Evolutionary conservation across 2,797 vertebrate species (phyloP), one percentile per base, ranked within the genome.

Genomic region (Selene dorsalis): DNA sequence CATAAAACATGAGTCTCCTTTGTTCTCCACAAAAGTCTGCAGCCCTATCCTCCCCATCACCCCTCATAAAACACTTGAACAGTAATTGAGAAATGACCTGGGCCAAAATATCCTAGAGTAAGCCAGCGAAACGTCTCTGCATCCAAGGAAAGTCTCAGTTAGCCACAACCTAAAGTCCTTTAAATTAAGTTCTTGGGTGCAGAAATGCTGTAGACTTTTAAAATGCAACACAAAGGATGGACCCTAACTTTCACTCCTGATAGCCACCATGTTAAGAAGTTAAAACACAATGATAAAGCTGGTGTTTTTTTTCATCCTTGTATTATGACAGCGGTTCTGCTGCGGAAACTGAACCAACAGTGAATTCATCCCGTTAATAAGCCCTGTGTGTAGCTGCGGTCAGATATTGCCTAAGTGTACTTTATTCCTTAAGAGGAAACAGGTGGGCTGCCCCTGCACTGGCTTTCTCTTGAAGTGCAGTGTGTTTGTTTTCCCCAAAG

Each of bases 51-150:
- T 85, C 69, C 87, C 83, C 73, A 71, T 88, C 84, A 82, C 72
- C 88, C 80, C 87, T 85, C 87, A 58, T 93, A 92, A 93, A 93
- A 89, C 89, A 88, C 87, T 89, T 39, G 30, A 47, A 20, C 73
- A 24, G 82, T 82, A 83, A 88, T 82, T 82, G 84, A 69, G 68
- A 68, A 84, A 64, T 67, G 86, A 87, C 79, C 72, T 12, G 55
- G 48, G 72, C 73, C 78, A 38, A 59, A 78, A 79, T 73, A 50
- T 68, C n/a, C 60, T 43, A 0, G 57, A 35, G 45, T 2, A n/a
- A 45, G 28, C 55, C 48, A 63, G 26, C 1, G 8, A 62, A 73
- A 73, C 62, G 67, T 78, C 39, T 77, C 66, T 60, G 47, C 18
- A 22, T 63, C 70, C 30, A 64, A 53, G 16, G 39, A 58, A 66